Evolutionary conservation across 2,113 vertebrate species (phyloP).

Genomic region (Nanorana parkeri): DNA sequence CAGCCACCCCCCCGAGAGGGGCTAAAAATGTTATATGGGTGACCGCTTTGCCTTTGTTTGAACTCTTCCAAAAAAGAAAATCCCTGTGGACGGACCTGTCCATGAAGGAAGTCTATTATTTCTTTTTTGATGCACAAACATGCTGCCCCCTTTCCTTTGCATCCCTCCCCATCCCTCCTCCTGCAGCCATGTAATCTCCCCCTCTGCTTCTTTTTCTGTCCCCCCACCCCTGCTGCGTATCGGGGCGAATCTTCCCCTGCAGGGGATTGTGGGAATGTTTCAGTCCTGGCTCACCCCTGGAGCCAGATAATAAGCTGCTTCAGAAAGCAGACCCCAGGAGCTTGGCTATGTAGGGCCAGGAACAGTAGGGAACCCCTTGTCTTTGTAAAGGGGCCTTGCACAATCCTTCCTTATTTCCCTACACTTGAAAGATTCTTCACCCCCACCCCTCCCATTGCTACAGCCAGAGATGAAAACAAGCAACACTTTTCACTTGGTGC

Average conservation of each 20-base stretch:
- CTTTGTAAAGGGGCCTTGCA: conserved; percentile 68
- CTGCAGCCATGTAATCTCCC: conserved; percentile 5
- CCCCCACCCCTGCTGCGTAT: conserved; percentile 71
- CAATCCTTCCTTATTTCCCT: conserved; percentile 66
- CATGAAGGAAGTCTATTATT: conserved; percentile 40
- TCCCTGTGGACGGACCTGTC: conserved; percentile 18
- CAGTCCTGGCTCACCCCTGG: conserved; percentile 74
- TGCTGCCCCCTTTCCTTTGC: conserved; percentile 17
- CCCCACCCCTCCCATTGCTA: conserved; percentile 24
- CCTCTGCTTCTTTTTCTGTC: conserved; percentile 55
- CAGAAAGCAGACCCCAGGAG: conserved; percentile 75
- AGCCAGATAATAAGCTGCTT: conserved; percentile 77
- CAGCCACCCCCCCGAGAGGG: conserved; percentile 3
- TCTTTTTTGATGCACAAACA: conserved; percentile 48
- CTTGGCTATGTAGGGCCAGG: conserved; percentile 64
- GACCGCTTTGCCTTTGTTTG: conserved; percentile 28
- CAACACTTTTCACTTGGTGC: conserved; percentile 48
- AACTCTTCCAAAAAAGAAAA: background rate
- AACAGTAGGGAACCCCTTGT: conserved; percentile 72
- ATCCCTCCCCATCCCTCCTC: conserved; percentile 8
- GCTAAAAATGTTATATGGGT: conserved; percentile 24
- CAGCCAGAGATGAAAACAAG: conserved; percentile 47
- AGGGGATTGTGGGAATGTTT: conserved; percentile 79
- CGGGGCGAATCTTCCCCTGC: conserved; percentile 76
- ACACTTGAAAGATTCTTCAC: conserved; percentile 62